Conservation (phyloP, 2,888 invertebrate genomes). For the Cenopis cana region DNA sequence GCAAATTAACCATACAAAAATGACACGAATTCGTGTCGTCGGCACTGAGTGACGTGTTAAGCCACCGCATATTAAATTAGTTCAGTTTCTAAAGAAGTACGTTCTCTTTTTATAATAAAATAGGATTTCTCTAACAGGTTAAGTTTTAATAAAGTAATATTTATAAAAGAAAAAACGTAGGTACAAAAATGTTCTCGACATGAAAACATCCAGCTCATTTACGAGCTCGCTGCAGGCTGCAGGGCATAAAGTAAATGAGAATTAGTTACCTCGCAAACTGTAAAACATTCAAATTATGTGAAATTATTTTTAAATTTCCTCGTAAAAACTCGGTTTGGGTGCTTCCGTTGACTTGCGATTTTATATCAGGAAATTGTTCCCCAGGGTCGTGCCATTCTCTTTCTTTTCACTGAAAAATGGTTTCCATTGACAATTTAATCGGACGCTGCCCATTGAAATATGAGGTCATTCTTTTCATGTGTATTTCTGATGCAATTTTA, state of each 20-base stretch:
- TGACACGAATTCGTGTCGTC: too few species aligned
- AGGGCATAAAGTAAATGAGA: constrained; percentile 12
- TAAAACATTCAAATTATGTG: constrained; percentile 23
- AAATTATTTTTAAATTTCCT: constrained; percentile 6
- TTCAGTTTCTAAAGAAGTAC: neutral
- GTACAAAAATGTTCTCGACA: neutral
- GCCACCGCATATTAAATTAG: neutral
- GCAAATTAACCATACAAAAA: too few species aligned
- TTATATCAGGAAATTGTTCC: constrained; percentile 21
- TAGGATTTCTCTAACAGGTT: neutral
- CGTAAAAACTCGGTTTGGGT: constrained; percentile 15
- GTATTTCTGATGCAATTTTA: neutral
- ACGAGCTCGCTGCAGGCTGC: constrained; percentile 4
- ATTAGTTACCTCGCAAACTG: constrained; percentile 12
- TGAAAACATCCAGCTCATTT: neutral
- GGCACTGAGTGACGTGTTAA: neutral
- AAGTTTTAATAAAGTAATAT: neutral
- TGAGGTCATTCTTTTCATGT: constrained; percentile 6
- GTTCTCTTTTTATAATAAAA: neutral
- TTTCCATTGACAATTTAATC: constrained; percentile 17
- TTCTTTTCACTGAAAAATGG: constrained; percentile 11
- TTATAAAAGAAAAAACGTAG: neutral
- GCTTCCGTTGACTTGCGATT: constrained; percentile 18
- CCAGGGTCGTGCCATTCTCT: neutral
- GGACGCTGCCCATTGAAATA: constrained; percentile 3